Evolutionary conservation across 2,888 invertebrate species (phyloP), one percentile per base, ranked within the genome.

Genomic region (Deroplatys truncata): DNA sequence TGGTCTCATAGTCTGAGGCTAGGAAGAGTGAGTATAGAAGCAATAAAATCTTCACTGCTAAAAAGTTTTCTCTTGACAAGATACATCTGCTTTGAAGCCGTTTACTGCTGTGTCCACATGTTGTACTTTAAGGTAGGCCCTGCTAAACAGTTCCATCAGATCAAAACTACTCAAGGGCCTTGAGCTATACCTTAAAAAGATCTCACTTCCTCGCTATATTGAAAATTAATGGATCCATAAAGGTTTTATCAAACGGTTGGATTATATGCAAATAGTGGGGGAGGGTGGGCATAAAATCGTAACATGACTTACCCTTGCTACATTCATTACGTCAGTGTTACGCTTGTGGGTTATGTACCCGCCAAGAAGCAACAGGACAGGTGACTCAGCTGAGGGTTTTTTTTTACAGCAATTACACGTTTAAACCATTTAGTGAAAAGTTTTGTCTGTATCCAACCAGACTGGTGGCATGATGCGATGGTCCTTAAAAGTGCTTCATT

Each of bases 271-370:
- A 84, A 28, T 15, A 84, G 29, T 84, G 82, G 82, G 84, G n/a
- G 89, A 84, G 15, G 88, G 88, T 29, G 84, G 31, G 28, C 88
- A n/a, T 15, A 92, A 84, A 9, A 92, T 88, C n/a, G 91, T 89
- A 15, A 92, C 90, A n/a, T 91, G 91, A 89, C 91, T 88, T 72
- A 91, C 90, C 43, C 91, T 83, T 8, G 91, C 91, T 84, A 84
- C 91, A 13, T 91, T 88, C 5, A 92, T 91, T 28, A 91, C 56
- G n/a, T 89, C 90, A 7, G 91, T 87, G 35, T 92, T 92, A 20
- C 91, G 91, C 86, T 92, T 92, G n/a, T n/a, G n/a, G 56, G 92
- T 91, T 29, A 91, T 89, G 84, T 92, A 92, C 2, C 92, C 92
- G 91, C 92, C 92, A 7, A 92, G 88, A 28, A 92, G 91, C 28